Evolutionary conservation across 2,797 vertebrate species (phyloP).

Genomic region (Clamator glandarius): DNA sequence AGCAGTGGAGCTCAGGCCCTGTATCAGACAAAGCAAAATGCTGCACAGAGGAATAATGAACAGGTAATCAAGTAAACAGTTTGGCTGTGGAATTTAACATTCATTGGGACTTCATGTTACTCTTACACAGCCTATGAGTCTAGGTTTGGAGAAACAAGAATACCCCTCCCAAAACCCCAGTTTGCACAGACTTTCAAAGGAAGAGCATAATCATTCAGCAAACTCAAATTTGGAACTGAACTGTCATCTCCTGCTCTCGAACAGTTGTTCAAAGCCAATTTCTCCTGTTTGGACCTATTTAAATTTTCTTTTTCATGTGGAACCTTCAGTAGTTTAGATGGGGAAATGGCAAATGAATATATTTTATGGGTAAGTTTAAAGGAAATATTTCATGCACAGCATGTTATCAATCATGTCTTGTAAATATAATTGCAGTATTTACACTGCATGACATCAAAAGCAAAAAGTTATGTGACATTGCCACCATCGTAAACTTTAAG

Average conservation of each 20-base stretch:
- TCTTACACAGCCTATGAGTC: background rate
- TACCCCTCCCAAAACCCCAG: fast-evolving
- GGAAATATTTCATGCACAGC: background rate
- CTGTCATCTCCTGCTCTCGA: background rate
- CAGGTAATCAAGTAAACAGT: background rate
- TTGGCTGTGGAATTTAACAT: background rate
- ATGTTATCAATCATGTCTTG: constrained; percentile 3
- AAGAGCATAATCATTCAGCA: background rate
- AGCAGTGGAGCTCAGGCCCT: background rate
- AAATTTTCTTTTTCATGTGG: background rate
- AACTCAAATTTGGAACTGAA: background rate
- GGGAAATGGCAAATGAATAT: background rate
- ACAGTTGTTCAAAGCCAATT: background rate
- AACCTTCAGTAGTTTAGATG: background rate
- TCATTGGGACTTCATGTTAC: background rate
- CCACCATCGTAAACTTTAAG: background rate
- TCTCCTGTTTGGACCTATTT: background rate
- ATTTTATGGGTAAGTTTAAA: constrained; percentile 33
- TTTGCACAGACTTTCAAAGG: background rate
- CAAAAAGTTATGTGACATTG: background rate
- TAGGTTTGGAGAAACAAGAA: background rate
- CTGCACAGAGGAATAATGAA: background rate
- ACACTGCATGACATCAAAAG: constrained; percentile 39
- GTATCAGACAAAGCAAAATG: background rate
- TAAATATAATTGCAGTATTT: constrained; percentile 36